These are phyloP conservation scores for Arctopsyche grandis DNA, from an alignment of 1,140 invertebrate genomes.

Conservation along the genomic window DNA sequence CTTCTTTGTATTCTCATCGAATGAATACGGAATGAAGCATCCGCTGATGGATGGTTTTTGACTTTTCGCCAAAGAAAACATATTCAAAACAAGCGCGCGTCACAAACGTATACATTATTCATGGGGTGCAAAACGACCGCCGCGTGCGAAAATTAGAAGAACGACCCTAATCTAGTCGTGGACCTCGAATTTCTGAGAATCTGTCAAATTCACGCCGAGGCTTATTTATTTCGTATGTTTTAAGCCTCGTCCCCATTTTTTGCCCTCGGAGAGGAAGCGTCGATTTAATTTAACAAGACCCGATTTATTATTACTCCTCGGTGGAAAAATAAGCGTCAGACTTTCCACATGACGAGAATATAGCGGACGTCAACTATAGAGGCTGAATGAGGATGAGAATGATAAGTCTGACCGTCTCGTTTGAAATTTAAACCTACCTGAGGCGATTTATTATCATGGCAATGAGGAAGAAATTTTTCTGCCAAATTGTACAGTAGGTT, in stretches of 20 bases:
- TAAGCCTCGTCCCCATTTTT: not conserved
- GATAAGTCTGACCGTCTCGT: too few species aligned
- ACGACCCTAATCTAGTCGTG: not conserved
- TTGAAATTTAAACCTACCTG: too few species aligned
- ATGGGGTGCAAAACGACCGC: not conserved
- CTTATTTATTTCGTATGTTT: slow-evolving; percentile 14
- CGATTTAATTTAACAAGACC: too few species aligned
- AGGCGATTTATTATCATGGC: too few species aligned
- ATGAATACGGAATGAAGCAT: not conserved
- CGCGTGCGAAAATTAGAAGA: not conserved
- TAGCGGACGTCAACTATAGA: too few species aligned
- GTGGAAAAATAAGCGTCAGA: too few species aligned
- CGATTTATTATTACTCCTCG: too few species aligned
- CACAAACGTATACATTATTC: slow-evolving; percentile 9
- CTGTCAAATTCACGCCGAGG: slow-evolving; percentile 5
- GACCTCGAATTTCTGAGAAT: not conserved
- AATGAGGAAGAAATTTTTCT: too few species aligned
- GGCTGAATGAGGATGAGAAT: too few species aligned
- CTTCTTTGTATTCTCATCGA: not conserved
- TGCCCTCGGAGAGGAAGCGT: too few species aligned
- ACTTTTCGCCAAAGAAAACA: not conserved
- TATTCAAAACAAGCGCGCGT: not conserved
- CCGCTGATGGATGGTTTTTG: not conserved
- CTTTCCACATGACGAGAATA: too few species aligned
- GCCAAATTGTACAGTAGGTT: too few species aligned